These are phyloP conservation scores for Atlantisia rogersi DNA, from an alignment of 2,113 vertebrate species.

Conservation along the genomic window DNA sequence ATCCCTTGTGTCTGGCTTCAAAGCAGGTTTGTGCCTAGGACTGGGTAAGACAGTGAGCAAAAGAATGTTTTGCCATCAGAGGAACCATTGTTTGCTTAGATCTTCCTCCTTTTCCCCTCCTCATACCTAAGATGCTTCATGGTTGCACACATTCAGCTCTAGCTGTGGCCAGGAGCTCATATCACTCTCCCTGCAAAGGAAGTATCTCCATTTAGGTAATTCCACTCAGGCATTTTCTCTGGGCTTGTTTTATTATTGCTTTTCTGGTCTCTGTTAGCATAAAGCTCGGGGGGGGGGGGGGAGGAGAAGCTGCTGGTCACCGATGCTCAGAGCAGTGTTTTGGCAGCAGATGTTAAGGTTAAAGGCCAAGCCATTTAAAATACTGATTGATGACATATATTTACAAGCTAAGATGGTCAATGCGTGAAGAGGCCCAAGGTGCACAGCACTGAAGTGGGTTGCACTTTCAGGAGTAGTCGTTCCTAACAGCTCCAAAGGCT, in stretches of 20 bases:
- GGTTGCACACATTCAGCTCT: background rate
- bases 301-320: background rate
- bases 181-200: background rate
- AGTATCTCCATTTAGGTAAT: background rate
- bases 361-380: constrained; percentile 83
- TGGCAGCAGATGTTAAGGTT: constrained; percentile 87
- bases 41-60: constrained; percentile 62
- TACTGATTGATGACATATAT: constrained; percentile 82
- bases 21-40: constrained; percentile 70
- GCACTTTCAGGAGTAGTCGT: background rate
- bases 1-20: constrained; percentile 64
- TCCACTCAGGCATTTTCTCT: background rate
- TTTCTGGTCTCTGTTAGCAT: constrained; percentile 12
- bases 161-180: background rate
- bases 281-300: background rate
- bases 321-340: constrained; percentile 55
- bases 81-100: constrained; percentile 9
- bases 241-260: constrained; percentile 8
- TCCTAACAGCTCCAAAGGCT: background rate
- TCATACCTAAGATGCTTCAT: background rate
- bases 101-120: background rate
- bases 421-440: background rate
- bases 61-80: constrained; percentile 38
- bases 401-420: constrained; percentile 78
- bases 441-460: background rate